These are phyloP conservation scores for Nomia melanderi DNA, from an alignment of 1,140 invertebrate species.

Conservation along the genomic window DNA sequence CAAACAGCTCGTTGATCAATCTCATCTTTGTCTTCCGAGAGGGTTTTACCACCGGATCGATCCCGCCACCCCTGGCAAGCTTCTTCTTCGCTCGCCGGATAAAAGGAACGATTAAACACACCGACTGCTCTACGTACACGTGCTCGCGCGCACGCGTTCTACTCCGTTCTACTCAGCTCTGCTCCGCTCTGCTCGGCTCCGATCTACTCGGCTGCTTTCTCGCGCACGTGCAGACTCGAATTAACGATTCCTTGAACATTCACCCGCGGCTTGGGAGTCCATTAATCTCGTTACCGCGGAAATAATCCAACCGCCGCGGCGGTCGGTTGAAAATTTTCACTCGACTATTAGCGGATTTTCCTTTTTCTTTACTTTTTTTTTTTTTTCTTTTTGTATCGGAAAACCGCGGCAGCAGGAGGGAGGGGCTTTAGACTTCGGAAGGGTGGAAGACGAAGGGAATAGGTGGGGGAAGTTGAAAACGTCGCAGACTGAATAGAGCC, in stretches of 20 bases:
- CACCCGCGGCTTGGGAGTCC: neutral
- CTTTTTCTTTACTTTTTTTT: too few relatives aligned
- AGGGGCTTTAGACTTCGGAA: neutral
- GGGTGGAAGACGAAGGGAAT: neutral
- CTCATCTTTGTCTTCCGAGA: slow-evolving; percentile 14
- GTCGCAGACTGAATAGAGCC: neutral
- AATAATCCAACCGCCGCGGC: neutral
- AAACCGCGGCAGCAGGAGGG: neutral
- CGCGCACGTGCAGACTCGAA: slow-evolving; percentile 1
- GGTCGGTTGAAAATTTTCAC: neutral
- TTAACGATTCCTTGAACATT: neutral
- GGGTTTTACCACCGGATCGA: neutral
- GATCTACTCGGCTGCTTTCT: too few relatives aligned
- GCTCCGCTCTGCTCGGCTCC: too few relatives aligned
- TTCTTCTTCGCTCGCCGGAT: neutral
- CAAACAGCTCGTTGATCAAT: slow-evolving; percentile 4
- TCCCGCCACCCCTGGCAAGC: neutral
- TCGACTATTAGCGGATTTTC: neutral
- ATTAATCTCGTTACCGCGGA: slow-evolving; percentile 4
- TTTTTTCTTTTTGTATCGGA: slow-evolving; percentile 13
- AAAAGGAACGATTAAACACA: slow-evolving; percentile 4
- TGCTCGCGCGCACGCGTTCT: too few relatives aligned
- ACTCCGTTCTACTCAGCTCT: too few relatives aligned
- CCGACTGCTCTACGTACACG: neutral
- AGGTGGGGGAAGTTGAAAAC: neutral